Evolutionary conservation across 2,888 invertebrate genomes (phyloP), one percentile per base, ranked within the genome.

Genomic region (Neelides folsomi): DNA sequence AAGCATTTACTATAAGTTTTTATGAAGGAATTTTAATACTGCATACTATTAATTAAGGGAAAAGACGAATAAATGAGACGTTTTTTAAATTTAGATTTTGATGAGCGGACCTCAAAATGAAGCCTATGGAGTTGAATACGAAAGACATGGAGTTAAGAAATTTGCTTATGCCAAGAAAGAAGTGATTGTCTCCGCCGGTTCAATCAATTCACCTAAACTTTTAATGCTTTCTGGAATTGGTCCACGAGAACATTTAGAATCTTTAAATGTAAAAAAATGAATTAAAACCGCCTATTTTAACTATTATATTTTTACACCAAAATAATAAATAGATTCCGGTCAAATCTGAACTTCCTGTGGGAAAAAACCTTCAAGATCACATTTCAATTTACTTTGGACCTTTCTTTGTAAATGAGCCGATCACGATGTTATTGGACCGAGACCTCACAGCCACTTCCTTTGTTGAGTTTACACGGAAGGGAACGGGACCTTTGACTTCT

Each of bases 161-260:
- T 38, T 49, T 15, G 64, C 59, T 1, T 57, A 53, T 44, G 64
- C 27, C 27, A 27, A 27, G 7, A 27, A 27, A 27, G 27, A 27
- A 27, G 27, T 27, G 3, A 27, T 27, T 27, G 27, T 27, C 6
- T 55, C 55, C 47, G 59, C 56, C 10, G 62, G 62, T 40, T 47
- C 59, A 2, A 48, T 59, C 10, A 57, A 52, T 41, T 57, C 56
- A 1, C 60, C 62, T 6, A 54, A 60, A 35, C 18, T 62, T 9
- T 42, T 62, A 6, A 58, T 62, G 58, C 52, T 59, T n/a, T 59
- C 58, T 16, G 63, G 63, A 16, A 58, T 63, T 38, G 63, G 63
- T 40, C 55, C 56, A 9, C 47, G 50, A 27, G 48, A 56, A 8
- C 63, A 63, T 41, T 55, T 63, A 18, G 53, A 59, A 38, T 50